Conservation (phyloP, 2,888 invertebrate genomes). For the Keiferia lycopersicella region DNA sequence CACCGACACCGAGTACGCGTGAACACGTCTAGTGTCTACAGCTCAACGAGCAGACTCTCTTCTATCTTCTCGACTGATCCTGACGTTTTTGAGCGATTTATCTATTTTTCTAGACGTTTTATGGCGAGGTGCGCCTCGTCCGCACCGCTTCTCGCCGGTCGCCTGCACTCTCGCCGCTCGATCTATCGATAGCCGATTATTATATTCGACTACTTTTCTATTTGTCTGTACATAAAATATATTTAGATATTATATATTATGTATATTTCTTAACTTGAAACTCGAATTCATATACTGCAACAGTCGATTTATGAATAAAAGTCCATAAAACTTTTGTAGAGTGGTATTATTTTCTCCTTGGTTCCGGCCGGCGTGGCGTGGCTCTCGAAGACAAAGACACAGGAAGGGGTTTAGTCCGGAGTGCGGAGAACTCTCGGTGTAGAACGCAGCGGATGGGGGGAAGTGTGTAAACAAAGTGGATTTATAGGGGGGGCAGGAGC, state of each 20-base stretch:
- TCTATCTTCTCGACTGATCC: slow-evolving; percentile 68
- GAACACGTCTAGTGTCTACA: slow-evolving; percentile 60
- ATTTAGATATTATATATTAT: slow-evolving; percentile 81
- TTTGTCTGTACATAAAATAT: slow-evolving; percentile 81
- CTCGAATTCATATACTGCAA: slow-evolving; percentile 79
- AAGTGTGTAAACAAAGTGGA: slow-evolving; percentile 17
- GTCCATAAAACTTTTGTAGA: slow-evolving; percentile 53
- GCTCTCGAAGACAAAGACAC: slow-evolving; percentile 13
- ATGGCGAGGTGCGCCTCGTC: slow-evolving; percentile 79
- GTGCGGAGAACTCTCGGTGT: not conserved
- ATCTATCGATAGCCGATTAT: slow-evolving; percentile 79
- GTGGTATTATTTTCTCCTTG: slow-evolving; percentile 30
- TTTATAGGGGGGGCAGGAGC: slow-evolving; percentile 13
- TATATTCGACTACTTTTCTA: slow-evolving; percentile 81
- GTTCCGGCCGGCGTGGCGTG: not conserved
- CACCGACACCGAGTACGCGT: slow-evolving; percentile 88
- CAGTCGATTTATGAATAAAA: slow-evolving; percentile 80
- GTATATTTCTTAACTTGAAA: slow-evolving; percentile 80
- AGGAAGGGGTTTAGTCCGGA: slow-evolving; percentile 8
- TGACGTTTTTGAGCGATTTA: slow-evolving; percentile 81
- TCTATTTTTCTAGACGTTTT: slow-evolving; percentile 81
- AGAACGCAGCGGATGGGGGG: slow-evolving; percentile 5
- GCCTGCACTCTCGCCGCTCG: slow-evolving; percentile 63
- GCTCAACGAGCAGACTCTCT: slow-evolving; percentile 19
- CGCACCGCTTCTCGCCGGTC: slow-evolving; percentile 72